Percentiles rank a stretch among this genome's conserved stretches.
Evolutionary conservation across 2,888 invertebrate species (phyloP).

Genomic region (Scrobipalpa atriplicella): DNA sequence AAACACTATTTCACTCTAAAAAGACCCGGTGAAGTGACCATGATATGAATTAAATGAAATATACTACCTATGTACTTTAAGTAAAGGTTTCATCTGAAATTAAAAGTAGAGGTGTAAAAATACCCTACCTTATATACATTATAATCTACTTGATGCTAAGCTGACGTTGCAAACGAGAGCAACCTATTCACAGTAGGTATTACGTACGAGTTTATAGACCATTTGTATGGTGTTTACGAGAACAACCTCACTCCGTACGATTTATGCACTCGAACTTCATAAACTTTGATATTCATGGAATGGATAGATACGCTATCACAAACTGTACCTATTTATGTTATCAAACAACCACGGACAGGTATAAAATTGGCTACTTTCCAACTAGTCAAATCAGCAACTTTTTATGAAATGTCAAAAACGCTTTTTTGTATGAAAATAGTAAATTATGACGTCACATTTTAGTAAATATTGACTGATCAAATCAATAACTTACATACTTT

Average conservation of each 20-base stretch:
- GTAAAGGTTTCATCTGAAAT: too few species aligned
- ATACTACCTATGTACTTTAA: not conserved
- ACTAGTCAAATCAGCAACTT: too few species aligned
- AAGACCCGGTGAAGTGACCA: not conserved
- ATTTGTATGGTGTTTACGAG: slow-evolving; percentile 1
- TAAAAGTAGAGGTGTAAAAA: too few species aligned
- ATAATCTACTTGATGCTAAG: too few species aligned
- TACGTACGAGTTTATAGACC: not conserved
- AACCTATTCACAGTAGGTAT: not conserved
- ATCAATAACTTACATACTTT: too few species aligned
- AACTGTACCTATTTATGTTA: not conserved
- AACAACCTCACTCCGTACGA: not conserved
- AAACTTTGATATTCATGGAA: not conserved
- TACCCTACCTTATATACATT: too few species aligned
- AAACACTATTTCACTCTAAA: slow-evolving; percentile 23
- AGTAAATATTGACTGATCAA: too few species aligned
- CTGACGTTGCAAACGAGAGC: too few species aligned
- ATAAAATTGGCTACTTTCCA: not conserved
- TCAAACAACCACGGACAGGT: not conserved
- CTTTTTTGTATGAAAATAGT: too few species aligned
- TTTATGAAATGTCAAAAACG: too few species aligned
- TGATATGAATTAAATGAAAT: not conserved
- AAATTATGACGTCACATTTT: too few species aligned
- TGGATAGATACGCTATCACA: not conserved
- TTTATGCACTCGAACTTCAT: not conserved